These are phyloP conservation scores for Macroramphosus scolopax DNA, from an alignment of 2,797 vertebrate species.

Conservation along the genomic window DNA sequence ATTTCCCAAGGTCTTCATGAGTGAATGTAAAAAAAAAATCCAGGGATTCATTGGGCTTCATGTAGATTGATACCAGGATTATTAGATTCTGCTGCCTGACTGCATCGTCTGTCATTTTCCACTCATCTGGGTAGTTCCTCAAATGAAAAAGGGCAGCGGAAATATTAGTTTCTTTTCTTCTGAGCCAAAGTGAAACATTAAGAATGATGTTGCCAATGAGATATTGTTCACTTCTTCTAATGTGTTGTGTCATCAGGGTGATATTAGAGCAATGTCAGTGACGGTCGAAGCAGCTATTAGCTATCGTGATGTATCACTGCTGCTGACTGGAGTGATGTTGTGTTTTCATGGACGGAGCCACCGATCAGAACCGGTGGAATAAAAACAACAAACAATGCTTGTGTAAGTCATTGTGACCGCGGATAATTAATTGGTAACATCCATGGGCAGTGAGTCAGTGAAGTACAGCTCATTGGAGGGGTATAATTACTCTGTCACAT, in stretches of 20 bases:
- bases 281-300: slow-evolving; percentile 26
- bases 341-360: too few species aligned
- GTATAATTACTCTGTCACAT: too few species aligned
- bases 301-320: slow-evolving; percentile 9
- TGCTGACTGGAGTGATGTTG: slow-evolving; percentile 2
- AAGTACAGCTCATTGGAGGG: neutral
- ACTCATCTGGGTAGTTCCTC: too few species aligned
- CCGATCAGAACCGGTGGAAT: too few species aligned
- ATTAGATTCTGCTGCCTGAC: too few species aligned
- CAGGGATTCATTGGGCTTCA: too few species aligned
- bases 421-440: neutral
- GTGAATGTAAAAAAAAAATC: too few species aligned
- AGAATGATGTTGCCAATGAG: neutral
- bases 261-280: slow-evolving; percentile 30
- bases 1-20: too few species aligned
- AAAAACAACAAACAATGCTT: too few species aligned
- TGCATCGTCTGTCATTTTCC: too few species aligned
- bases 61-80: too few species aligned
- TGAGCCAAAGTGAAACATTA: neutral
- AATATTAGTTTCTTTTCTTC: slow-evolving; percentile 1
- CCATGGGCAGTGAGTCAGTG: neutral
- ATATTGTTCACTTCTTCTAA: slow-evolving; percentile 33
- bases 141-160: too few species aligned
- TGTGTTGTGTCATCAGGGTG: slow-evolving; percentile 14
- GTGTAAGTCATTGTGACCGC: slow-evolving; percentile 1